Evolutionary conservation across 1,140 invertebrate genomes (phyloP), one percentile per base, ranked within the genome.

Genomic region (Tetramorium parvispinum): DNA sequence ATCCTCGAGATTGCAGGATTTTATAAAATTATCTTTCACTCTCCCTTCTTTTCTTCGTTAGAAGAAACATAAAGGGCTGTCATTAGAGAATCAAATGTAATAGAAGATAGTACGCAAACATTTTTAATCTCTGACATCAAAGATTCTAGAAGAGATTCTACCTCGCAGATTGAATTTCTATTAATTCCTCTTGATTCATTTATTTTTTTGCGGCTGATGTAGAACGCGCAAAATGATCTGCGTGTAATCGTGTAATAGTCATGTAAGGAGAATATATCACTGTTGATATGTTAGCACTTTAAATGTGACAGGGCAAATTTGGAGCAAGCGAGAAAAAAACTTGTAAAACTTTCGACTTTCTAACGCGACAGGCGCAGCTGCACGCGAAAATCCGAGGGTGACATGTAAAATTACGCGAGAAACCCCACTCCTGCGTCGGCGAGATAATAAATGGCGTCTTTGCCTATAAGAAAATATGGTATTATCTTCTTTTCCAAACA

Each of bases 221-320:
- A 10, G n/a, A 16, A 78, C 32, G 32, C 46, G 59, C 27, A 46
- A 21, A 82, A 63, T 65, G 57, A 83, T 73, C 73, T 77, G 71
- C 43, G 68, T 66, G 73, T 73, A 76, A 63, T 49, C 77, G 46
- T 87, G 79, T 91, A 86, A 77, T 90, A 87, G 65, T 76, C 73
- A 61, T 87, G 53, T 87, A 90, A 89, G 76, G 61, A 89, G 76
- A 92, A 92, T 93, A 93, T 94, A 93, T 94, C 94, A 95, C 93
- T 95, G 94, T 95, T 94, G 93, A 94, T 94, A 95, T 92, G 85
- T 91, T 94, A 94, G 93, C 93, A 94, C 92, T 91, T 93, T 93
- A 91, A 92, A 94, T 93, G 91, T 93, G 93, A 93, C 24, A 89
- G 24, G 24, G 85, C 91, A 57, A 77, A 89, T 89, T 91, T 75